phyloP scores from a whole-genome alignment of 37 sponge, comb jelly and placozoan species.

The Oscarella lobularis region DNA sequence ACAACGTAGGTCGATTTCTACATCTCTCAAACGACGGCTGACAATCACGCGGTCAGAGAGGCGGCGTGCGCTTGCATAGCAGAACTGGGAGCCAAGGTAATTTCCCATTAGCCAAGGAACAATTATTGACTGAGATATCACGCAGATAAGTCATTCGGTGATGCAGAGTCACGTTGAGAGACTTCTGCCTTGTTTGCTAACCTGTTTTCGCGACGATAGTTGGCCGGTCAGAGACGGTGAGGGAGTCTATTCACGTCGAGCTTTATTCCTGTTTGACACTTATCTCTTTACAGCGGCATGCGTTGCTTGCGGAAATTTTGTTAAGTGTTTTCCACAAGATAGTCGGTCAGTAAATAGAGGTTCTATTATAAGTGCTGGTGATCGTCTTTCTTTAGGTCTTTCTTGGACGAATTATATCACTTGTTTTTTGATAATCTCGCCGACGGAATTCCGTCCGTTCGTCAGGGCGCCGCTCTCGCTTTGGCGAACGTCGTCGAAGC shows the following conservation, averaged over 20 bases:
- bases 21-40: constrained; percentile 55
- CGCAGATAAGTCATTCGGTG: constrained; percentile 20
- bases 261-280: neutral
- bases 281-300: constrained; percentile 53
- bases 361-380: neutral
- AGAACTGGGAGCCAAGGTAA: constrained; percentile 82
- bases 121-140: too few relatives aligned
- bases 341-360: constrained; percentile 18
- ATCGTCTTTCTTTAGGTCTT: constrained; percentile 9
- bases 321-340: constrained; percentile 70
- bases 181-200: constrained; percentile 50
- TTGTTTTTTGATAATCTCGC: constrained; percentile 68
- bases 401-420: constrained; percentile 37
- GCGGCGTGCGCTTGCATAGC: constrained; percentile 93
- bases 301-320: constrained; percentile 85
- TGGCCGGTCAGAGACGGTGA: constrained; percentile 97
- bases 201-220: constrained; percentile 86
- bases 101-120: too few relatives aligned
- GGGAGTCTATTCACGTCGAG: constrained; percentile 1
- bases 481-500: constrained; percentile 49
- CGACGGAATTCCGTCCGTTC: constrained; percentile 83
- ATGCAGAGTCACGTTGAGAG: constrained; percentile 29
- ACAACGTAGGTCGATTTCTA: constrained; percentile 49
- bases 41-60: constrained; percentile 88
- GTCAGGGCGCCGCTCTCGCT: constrained; percentile 85